Conservation (phyloP, 2,888 invertebrate genomes). For the Diaprepes abbreviatus region DNA sequence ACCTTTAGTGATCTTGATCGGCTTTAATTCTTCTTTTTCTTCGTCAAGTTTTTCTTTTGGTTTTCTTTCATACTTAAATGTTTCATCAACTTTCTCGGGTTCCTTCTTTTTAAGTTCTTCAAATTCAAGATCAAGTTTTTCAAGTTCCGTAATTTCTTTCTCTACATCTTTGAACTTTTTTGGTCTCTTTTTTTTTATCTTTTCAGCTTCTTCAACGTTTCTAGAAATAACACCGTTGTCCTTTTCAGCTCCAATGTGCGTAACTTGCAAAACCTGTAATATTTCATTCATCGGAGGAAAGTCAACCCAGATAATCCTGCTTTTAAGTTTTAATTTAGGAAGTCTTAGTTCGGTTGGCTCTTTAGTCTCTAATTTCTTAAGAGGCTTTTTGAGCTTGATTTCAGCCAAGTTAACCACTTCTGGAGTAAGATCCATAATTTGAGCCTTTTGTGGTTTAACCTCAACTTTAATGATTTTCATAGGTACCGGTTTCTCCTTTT, state of each 20-base stretch:
- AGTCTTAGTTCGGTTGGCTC: conserved; percentile 62
- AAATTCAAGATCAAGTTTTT: conserved; percentile 68
- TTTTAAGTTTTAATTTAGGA: conserved; percentile 79
- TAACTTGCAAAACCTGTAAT: conserved; percentile 61
- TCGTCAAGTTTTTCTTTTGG: conserved; percentile 57
- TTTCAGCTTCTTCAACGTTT: conserved; percentile 69
- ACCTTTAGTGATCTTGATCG: conserved; percentile 73
- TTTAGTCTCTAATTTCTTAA: conserved; percentile 55
- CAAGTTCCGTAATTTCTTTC: conserved; percentile 64
- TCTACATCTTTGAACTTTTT: conserved; percentile 64
- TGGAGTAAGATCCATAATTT: conserved; percentile 65
- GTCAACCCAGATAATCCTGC: conserved; percentile 74
- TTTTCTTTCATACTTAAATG: conserved; percentile 60
- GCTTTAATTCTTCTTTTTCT: conserved; percentile 60
- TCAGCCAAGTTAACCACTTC: conserved; percentile 73
- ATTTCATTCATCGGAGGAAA: conserved; percentile 64
- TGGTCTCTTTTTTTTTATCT: conserved; percentile 62
- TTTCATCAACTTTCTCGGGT: conserved; percentile 66
- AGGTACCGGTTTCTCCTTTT: conserved; percentile 56
- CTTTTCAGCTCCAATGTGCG: conserved; percentile 60
- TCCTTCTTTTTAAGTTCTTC: conserved; percentile 64
- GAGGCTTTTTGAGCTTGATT: conserved; percentile 72
- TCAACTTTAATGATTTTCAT: conserved; percentile 53
- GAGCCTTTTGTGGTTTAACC: conserved; percentile 65
- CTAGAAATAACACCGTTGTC: conserved; percentile 68